Evolutionary conservation across 2,888 invertebrate genomes (phyloP).

Genomic region (Chydorus sphaericus): DNA sequence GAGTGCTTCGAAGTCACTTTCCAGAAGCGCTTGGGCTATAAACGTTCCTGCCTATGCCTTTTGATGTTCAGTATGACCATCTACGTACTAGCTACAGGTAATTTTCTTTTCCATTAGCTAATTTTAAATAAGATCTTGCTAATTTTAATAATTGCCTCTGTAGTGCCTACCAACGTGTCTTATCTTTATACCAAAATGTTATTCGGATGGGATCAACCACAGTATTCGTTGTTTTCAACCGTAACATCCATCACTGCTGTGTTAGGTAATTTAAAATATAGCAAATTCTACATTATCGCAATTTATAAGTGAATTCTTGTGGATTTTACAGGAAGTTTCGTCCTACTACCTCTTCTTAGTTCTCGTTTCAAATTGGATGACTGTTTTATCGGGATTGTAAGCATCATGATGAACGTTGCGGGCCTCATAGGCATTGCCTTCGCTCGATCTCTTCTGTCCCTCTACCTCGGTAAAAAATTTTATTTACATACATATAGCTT

Average conservation of each 20-base stretch:
- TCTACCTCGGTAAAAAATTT: neutral
- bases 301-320: neutral
- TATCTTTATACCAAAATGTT: conserved; percentile 11
- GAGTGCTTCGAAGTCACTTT: neutral
- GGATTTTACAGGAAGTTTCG: neutral
- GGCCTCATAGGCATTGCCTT: neutral
- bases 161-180: neutral
- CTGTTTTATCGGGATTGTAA: neutral
- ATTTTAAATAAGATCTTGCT: too few relatives aligned
- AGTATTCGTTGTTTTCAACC: conserved; percentile 7
- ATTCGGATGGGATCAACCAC: conserved; percentile 12
- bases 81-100: too few relatives aligned
- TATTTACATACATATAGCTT: neutral
- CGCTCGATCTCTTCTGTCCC: neutral
- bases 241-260: neutral
- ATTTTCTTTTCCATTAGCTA: too few relatives aligned
- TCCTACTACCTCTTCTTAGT: neutral
- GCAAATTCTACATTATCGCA: too few relatives aligned
- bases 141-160: neutral
- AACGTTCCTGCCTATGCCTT: neutral
- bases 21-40: neutral
- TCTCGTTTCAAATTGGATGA: neutral
- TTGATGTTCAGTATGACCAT: neutral
- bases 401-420: neutral
- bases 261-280: neutral